These are phyloP conservation scores for Acropora tenuis DNA, from an alignment of 64 coral and sea anemone genomes.

Conservation along the genomic window DNA sequence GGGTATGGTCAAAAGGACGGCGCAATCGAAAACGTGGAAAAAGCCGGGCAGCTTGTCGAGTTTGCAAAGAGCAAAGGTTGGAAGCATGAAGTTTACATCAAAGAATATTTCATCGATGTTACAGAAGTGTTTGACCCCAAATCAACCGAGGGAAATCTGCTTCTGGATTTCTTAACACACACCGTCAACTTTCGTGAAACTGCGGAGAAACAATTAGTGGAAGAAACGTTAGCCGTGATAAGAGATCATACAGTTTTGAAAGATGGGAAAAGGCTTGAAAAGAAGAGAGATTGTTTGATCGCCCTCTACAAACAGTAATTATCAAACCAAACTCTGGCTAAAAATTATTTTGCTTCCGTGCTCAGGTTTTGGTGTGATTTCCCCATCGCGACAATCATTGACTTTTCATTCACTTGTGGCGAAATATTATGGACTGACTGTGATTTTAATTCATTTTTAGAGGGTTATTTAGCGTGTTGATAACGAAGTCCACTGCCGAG, in stretches of 20 bases:
- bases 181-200: not conserved
- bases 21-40: not conserved
- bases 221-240: not conserved
- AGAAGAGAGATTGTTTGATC: too few species aligned
- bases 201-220: not conserved
- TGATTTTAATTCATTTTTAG: too few species aligned
- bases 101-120: constrained; percentile 37
- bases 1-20: not conserved
- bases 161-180: constrained; percentile 47
- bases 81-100: constrained; percentile 12
- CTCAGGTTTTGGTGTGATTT: too few species aligned
- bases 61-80: constrained; percentile 43
- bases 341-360: too few species aligned
- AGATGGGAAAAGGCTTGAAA: not conserved
- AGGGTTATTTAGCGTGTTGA: too few species aligned
- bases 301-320: too few species aligned
- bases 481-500: too few species aligned
- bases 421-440: too few species aligned
- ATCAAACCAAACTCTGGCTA: too few species aligned
- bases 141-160: constrained; percentile 18
- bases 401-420: too few species aligned
- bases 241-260: not conserved
- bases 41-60: not conserved
- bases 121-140: constrained; percentile 35
- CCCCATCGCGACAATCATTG: too few species aligned